These are phyloP conservation scores for Scelioninae gen. 2 DNA, from an alignment of 2,888 invertebrate genomes.

Conservation along the genomic window DNA sequence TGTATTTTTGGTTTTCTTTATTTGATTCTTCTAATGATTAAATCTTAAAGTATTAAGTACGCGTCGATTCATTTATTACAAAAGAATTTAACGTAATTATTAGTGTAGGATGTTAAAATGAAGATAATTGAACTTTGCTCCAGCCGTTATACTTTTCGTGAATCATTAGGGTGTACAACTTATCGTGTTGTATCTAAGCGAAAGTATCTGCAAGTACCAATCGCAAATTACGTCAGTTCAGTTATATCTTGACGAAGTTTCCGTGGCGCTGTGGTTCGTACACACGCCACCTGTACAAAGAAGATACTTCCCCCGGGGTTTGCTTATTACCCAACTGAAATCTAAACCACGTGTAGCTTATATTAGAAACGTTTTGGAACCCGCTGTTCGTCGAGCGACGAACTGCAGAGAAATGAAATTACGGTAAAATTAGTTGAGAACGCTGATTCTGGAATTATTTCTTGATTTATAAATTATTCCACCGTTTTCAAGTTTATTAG, in stretches of 20 bases:
- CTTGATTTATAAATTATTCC: too few species aligned
- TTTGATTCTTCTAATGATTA: too few species aligned
- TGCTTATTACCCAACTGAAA: conserved; percentile 47
- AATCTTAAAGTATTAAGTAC: too few species aligned
- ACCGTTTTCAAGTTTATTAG: too few species aligned
- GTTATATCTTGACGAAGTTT: conserved; percentile 53
- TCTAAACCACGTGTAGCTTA: conserved; percentile 47
- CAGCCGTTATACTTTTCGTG: background rate
- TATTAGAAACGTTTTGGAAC: conserved; percentile 32
- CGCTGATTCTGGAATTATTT: too few species aligned
- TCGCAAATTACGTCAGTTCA: conserved; percentile 56
- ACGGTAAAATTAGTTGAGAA: too few species aligned
- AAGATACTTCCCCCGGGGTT: conserved; percentile 40
- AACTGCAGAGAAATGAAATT: too few species aligned
- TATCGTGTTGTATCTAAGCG: background rate
- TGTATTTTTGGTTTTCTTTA: too few species aligned
- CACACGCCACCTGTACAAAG: conserved; percentile 31
- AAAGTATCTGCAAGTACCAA: conserved; percentile 48
- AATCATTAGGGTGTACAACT: too few species aligned
- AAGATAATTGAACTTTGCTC: background rate
- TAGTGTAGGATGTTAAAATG: background rate
- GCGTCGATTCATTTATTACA: too few species aligned
- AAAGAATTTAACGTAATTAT: too few species aligned
- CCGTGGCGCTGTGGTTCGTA: conserved; percentile 18
- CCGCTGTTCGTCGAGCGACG: too few species aligned